These are phyloP conservation scores for Agrilus planipennis DNA, from an alignment of 1,140 invertebrate species.

Conservation along the genomic window DNA sequence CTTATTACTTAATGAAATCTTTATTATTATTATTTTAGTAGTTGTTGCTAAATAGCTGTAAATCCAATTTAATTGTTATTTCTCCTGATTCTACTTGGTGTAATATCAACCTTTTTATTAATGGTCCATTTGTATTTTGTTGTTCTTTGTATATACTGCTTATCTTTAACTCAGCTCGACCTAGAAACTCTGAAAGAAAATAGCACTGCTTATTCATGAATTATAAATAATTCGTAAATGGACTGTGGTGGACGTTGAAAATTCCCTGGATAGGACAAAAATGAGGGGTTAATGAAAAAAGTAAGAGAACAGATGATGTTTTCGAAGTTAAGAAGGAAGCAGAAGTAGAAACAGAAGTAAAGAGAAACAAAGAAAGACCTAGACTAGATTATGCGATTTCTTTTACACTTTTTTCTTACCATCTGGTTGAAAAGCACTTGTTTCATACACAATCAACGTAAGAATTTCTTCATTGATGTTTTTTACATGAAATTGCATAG, in stretches of 20 bases:
- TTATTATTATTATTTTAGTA: conserved; percentile 5
- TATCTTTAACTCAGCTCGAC: conserved; percentile 60
- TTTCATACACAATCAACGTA: conserved; percentile 66
- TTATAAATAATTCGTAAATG: too few species aligned
- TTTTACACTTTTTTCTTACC: too few species aligned
- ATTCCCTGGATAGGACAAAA: too few species aligned
- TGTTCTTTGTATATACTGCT: conserved; percentile 53
- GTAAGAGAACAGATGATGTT: too few species aligned
- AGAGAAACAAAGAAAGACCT: too few species aligned
- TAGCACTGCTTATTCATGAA: conserved; percentile 1
- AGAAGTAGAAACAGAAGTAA: too few species aligned
- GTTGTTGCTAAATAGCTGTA: conserved; percentile 50
- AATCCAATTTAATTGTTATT: conserved; percentile 59
- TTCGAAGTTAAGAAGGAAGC: too few species aligned
- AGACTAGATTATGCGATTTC: too few species aligned
- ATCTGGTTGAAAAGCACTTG: conserved; percentile 66
- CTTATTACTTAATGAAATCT: too few species aligned
- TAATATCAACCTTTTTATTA: conserved; percentile 54
- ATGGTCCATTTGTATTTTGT: conserved; percentile 49
- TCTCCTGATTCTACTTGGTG: conserved; percentile 62
- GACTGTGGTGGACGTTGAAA: too few species aligned
- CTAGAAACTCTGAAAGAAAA: conserved; percentile 55
- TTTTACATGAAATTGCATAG: conserved; percentile 74
- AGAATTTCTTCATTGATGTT: conserved; percentile 62
- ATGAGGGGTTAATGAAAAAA: too few species aligned